phyloP scores from a whole-genome alignment of 1,140 invertebrate species.

The Drosophila punjabiensis region DNA sequence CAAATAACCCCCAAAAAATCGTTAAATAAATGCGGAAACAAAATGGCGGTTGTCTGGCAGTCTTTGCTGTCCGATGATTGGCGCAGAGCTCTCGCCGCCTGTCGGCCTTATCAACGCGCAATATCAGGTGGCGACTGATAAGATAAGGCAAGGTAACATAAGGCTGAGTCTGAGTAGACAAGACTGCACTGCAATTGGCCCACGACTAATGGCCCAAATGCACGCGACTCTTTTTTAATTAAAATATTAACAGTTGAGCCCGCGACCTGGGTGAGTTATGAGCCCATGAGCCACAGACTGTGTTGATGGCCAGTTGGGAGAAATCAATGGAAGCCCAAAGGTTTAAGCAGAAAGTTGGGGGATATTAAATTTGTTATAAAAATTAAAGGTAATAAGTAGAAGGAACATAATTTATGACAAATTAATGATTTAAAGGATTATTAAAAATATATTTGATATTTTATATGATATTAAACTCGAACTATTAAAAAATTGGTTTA shows the following conservation, averaged over 20 bases:
- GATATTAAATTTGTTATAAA: background rate
- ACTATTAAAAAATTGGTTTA: too few relatives aligned
- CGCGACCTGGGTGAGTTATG: background rate
- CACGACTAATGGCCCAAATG: slow-evolving; percentile 23
- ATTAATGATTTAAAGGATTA: background rate
- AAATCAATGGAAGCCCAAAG: background rate
- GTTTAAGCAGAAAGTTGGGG: background rate
- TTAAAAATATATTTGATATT: too few relatives aligned
- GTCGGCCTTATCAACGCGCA: slow-evolving; percentile 40
- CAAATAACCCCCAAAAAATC: slow-evolving; percentile 23
- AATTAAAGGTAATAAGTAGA: background rate
- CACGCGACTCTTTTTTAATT: slow-evolving; percentile 73
- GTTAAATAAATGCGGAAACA: slow-evolving; percentile 41
- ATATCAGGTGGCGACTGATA: slow-evolving; percentile 62
- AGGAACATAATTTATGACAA: too few relatives aligned
- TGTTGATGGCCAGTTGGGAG: slow-evolving; percentile 33
- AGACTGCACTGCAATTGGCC: slow-evolving; percentile 6
- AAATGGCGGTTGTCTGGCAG: slow-evolving; percentile 60
- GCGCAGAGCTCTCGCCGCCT: slow-evolving; percentile 29
- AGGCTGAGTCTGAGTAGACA: slow-evolving; percentile 2
- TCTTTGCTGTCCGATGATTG: slow-evolving; percentile 57
- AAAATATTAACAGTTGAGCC: slow-evolving; percentile 60
- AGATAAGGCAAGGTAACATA: slow-evolving; percentile 55
- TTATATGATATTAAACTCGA: too few relatives aligned
- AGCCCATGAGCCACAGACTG: slow-evolving; percentile 27